phyloP scores from a whole-genome alignment of 2,113 vertebrate genomes.

The Rhea americana region DNA sequence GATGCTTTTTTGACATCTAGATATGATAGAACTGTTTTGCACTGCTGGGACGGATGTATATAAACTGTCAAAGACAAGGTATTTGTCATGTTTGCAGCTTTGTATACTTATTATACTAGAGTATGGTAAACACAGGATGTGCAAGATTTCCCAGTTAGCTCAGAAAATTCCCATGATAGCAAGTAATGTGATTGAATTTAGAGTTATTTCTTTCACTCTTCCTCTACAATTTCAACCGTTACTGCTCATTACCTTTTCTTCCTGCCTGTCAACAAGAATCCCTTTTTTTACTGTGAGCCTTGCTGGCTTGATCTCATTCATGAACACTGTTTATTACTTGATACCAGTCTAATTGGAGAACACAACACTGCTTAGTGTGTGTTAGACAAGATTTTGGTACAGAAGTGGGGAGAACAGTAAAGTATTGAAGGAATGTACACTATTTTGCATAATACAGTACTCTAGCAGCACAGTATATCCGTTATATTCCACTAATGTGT shows the following conservation, averaged over 20 bases:
- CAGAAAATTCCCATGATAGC: background rate
- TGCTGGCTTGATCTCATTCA: background rate
- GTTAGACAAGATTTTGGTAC: background rate
- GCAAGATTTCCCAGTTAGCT: background rate
- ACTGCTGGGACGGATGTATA: background rate
- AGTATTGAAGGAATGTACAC: background rate
- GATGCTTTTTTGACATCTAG: conserved; percentile 1
- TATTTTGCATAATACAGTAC: background rate
- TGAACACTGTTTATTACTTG: background rate
- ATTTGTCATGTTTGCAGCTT: background rate
- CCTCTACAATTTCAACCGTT: background rate
- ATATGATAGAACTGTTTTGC: background rate
- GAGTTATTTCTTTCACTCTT: background rate
- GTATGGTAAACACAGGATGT: background rate
- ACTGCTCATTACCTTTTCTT: background rate
- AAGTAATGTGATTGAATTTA: background rate
- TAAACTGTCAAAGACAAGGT: background rate
- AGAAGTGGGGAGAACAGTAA: background rate
- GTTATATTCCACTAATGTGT: background rate
- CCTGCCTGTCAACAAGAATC: background rate
- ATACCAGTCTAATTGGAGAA: background rate
- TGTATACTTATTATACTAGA: background rate
- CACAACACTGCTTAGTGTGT: background rate
- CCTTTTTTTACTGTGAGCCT: background rate
- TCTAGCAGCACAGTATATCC: background rate